Evolutionary conservation across 2,797 vertebrate species (phyloP), one percentile per base, ranked within the genome.

Genomic region (Rhyacichthys aspro): DNA sequence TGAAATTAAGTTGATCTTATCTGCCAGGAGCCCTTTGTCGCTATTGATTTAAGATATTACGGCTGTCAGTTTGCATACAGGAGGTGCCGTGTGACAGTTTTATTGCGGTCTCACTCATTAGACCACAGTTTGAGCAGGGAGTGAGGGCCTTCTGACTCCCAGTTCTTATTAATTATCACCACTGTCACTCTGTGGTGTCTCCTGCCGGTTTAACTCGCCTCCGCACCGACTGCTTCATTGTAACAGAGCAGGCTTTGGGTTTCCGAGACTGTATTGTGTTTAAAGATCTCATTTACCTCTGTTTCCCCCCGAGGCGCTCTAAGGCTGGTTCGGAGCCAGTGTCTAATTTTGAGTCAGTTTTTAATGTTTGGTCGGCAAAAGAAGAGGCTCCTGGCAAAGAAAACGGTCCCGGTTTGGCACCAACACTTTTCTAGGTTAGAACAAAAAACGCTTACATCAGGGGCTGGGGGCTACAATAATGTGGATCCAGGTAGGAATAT

Each of bases 1-100:
- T 88, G 84, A 91, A 91, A 93, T 91, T 82, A 90, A 81, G 81
- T 83, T 74, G 87, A 91, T 92, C 73, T 82, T 91, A 90, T 93
- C 91, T 86, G 87, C 87, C 87, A 76, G 81, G 62, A 59, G 50
- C 84, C 78, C 79, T 88, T 90, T 88, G 86, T 86, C 67, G 42
- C 68, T 82, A 90, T 90, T 86, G 90, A 92, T 90, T 89, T 83
- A 87, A 88, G 86, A 88, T 90, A 89, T 89, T 87, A 89, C 65
- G 81, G 67, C 78, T 85, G 90, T 90, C 90, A 78, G 82, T 72
- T 49, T 62, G 75, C 79, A 79, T 81, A 79, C 74, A 78, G 61
- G 87, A 81, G 72, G 63, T 74, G 47, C 45, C 1, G 36, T 4
- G 44, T 82, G 84, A 83, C 85, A 74, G 74, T 72, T 88, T 84